These are phyloP conservation scores for Julus scanicus DNA, from an alignment of 2,888 invertebrate species.

Conservation along the genomic window DNA sequence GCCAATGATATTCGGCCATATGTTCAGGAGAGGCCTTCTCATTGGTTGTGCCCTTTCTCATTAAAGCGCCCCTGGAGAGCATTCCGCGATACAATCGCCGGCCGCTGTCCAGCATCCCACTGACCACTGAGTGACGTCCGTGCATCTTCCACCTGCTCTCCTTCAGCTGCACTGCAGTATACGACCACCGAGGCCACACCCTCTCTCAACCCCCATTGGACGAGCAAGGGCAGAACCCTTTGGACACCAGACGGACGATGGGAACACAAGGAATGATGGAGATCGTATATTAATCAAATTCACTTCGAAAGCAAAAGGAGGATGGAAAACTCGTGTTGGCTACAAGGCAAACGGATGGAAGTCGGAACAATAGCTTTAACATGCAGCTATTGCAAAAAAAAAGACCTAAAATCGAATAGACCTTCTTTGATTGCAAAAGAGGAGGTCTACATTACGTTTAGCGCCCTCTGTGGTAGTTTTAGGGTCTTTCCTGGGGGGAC, in stretches of 20 bases:
- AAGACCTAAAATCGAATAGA: too few relatives aligned
- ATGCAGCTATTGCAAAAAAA: too few relatives aligned
- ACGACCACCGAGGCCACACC: neutral
- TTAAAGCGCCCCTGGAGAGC: slow-evolving; percentile 19
- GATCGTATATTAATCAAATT: neutral
- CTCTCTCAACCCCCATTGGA: neutral
- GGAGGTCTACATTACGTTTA: too few relatives aligned
- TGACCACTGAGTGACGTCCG: slow-evolving; percentile 40
- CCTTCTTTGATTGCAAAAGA: too few relatives aligned
- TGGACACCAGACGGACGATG: slow-evolving; percentile 37
- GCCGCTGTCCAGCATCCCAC: slow-evolving; percentile 6
- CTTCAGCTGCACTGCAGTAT: neutral
- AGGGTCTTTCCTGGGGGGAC: too few relatives aligned
- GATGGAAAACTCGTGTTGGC: neutral
- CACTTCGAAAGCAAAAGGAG: neutral
- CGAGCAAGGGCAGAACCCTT: neutral
- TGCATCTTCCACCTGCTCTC: slow-evolving; percentile 6
- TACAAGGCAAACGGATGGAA: neutral
- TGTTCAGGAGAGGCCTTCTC: neutral
- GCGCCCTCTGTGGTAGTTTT: too few relatives aligned
- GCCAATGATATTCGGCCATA: slow-evolving; percentile 18
- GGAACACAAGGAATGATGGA: neutral
- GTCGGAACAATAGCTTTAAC: too few relatives aligned
- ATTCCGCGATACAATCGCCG: neutral
- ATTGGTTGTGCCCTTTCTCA: slow-evolving; percentile 13